A percentile compares a stretch with the other conserved stretches of the same genome.
phyloP scores from a whole-genome alignment of 1,140 invertebrate genomes.

The Agrilus planipennis region DNA sequence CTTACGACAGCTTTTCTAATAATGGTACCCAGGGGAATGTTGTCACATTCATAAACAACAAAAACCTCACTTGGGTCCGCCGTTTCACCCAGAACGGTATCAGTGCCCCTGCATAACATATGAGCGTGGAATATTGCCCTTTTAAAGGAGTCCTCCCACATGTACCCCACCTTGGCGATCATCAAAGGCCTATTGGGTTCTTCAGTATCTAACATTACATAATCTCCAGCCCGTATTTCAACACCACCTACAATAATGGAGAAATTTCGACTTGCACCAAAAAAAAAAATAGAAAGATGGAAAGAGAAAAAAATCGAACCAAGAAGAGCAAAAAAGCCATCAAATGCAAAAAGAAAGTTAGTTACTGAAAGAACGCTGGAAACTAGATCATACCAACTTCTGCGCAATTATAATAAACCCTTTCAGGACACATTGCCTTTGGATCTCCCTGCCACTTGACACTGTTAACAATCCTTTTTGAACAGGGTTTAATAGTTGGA shows the following conservation, averaged over 20 bases:
- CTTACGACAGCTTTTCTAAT: constrained; percentile 21
- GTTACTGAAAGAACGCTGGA: no score
- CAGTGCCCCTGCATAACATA: constrained; percentile 56
- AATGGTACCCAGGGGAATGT: constrained; percentile 25
- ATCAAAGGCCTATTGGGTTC: constrained; percentile 51
- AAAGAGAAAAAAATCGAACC: not conserved
- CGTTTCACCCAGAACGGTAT: constrained; percentile 71
- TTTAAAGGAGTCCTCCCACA: constrained; percentile 53
- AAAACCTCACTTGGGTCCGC: constrained; percentile 68
- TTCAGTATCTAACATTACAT: constrained; percentile 58
- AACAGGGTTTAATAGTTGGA: constrained; percentile 12
- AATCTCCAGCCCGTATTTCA: constrained; percentile 42
- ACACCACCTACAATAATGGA: no score
- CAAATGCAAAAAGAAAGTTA: no score
- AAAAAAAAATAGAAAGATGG: no score
- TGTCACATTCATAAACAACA: constrained; percentile 54
- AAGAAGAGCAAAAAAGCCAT: not conserved
- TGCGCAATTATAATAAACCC: constrained; percentile 44
- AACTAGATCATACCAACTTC: no score
- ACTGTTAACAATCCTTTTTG: constrained; percentile 29
- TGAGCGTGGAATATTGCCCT: constrained; percentile 52
- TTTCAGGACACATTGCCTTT: constrained; percentile 39
- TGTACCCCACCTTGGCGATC: constrained; percentile 56
- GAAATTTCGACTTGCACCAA: no score
- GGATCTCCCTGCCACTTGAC: constrained; percentile 51